Base-by-base conservation (phyloP, 2,797 vertebrate species). In the Buceros bicornis region DNA sequence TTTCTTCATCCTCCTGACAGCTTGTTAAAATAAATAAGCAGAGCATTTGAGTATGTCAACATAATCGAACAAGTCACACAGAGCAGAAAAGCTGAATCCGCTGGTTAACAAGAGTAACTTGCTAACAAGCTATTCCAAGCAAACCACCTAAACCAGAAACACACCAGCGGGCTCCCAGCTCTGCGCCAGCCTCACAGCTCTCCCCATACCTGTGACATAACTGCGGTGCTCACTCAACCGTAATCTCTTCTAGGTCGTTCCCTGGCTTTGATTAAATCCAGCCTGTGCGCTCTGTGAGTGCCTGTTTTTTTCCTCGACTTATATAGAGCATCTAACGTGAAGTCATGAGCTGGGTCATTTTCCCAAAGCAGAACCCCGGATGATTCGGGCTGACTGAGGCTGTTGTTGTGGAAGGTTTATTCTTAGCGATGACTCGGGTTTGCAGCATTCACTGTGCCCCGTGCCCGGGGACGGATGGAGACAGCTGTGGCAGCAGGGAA, bases 181-280 rank as follows among this genome's bases (percentile, higher is more conserved):
- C 57, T 0, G 12, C 28, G 80, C 48, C 89, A 51, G 40, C 4
- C n/a, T n/a, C 13, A 5, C 81, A 25, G 76, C 48, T 16, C 33
- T 67, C 85, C 58, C 92, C 87, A 26, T 98, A 98, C 98, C 98
- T 98, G 97, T 40, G 98, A 98, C 98, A 98, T 98, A 72, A 97
- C 86, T 86, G 96, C 54, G 37, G 64, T 1, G 19, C 70, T 89
- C 16, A 5, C 87, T 80, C 60, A 0, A 15, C 62, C 4, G 58
- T 40, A 73, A 83, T 78, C 87, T 87, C 82, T 74, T 28, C 85
- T 2, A 66, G 80, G 85, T 50, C 10, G 73, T 16, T 84, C 77
- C 87, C 90, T 18, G 11, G 69, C 83, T 92, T 48, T 45, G 89
- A 76, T 54, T 69, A 86, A 87, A 96, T 84, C 91, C 96, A 77